Evolutionary conservation across 2,888 invertebrate genomes (phyloP), one percentile per base, ranked within the genome.

Genomic region (Scaeva pyrastri): DNA sequence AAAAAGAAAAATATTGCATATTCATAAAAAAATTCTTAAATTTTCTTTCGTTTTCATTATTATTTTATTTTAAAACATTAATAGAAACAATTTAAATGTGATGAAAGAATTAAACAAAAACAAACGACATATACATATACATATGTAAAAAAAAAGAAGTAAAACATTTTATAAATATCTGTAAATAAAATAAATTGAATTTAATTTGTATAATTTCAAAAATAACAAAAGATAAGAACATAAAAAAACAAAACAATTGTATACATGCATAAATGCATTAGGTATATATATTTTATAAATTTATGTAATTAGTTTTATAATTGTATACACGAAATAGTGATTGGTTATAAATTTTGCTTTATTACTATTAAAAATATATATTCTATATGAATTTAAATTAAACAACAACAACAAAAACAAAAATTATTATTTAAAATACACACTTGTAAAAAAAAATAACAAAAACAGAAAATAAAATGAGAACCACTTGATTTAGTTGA

Each of bases 321-420:
- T 58, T 75, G 73, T 75, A 79, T 79, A 79, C 74, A 74, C 50
- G 55, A 14, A 62, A 48, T 39, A 31, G 36, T 80, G 70, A 76
- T 81, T 62, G 73, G 60, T 85, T 80, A 80, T 73, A 58, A 21
- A 73, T 73, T 76, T 77, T 85, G 85, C 85, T 85, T 85, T 85
- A 85, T 83, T 83, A 83, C 19, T 64, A 62, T 85, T 85, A 81
- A 75, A 72, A 39, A 83, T 74, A 58, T 50, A 50, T 48, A 62
- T 8, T 31, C 4, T 52, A 26, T 52, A 26, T 26, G 23, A 23
- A 52, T 52, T 66, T n/a, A 68, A 76, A 55, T 43, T 62, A 21
- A 66, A 31, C 2, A 50, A 48, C 31, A 26, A 31, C 31, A 31
- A 31, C 0, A 31, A 31, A 0, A 31, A 31, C 31, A 75, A 19